These are phyloP conservation scores for Progne subis DNA, from an alignment of 2,113 vertebrate genomes.

Conservation along the genomic window DNA sequence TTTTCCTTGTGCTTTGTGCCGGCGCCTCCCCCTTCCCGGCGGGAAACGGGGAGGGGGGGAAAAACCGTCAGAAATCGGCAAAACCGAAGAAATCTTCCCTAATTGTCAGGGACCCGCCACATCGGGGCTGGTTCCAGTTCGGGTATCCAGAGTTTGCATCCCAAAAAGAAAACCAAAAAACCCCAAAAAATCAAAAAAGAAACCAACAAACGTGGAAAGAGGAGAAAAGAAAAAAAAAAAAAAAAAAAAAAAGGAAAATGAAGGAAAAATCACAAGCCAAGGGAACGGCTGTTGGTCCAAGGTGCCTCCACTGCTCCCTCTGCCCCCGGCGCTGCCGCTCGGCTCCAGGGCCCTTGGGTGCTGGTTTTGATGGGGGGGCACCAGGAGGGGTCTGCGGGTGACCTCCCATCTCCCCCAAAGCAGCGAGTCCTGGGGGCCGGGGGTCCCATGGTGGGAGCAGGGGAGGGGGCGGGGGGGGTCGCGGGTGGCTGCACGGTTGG, in stretches of 20 bases:
- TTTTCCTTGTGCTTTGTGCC: constrained; percentile 77
- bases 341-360: background rate
- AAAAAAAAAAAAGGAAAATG: background rate
- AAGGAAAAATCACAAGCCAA: background rate
- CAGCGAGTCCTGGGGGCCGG: background rate
- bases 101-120: background rate
- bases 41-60: background rate
- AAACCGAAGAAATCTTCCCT: background rate
- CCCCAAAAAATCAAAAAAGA: background rate
- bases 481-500: background rate
- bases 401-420: background rate
- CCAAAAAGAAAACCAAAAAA: background rate
- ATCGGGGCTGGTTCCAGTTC: constrained; percentile 41
- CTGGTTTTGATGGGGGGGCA: background rate
- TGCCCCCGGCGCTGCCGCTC: background rate
- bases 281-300: constrained; percentile 55
- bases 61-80: background rate
- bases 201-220: background rate
- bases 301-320: background rate
- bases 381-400: background rate
- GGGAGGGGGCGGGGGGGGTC: background rate
- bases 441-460: background rate
- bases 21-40: constrained; percentile 49
- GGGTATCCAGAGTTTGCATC: background rate
- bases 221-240: background rate